Conservation (phyloP, 2,797 vertebrate genomes). For the Chelidonichthys spinosus region DNA sequence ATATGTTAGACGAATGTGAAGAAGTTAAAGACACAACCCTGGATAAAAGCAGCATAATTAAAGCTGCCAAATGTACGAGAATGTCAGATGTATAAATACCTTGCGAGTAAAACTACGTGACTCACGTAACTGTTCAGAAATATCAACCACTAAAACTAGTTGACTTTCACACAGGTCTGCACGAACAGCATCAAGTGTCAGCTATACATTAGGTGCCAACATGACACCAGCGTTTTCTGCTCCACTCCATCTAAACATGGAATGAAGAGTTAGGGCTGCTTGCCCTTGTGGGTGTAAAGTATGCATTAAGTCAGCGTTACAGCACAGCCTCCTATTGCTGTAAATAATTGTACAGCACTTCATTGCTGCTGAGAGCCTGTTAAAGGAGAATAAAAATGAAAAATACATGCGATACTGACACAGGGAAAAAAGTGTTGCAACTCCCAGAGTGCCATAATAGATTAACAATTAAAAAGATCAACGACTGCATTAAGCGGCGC, state of each 20-base stretch:
- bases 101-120: too few relatives aligned
- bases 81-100: too few relatives aligned
- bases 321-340: constrained; percentile 36
- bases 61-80: too few relatives aligned
- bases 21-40: too few relatives aligned
- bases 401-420: constrained; percentile 60
- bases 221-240: constrained; percentile 2
- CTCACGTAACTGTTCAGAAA: too few relatives aligned
- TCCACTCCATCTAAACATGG: constrained; percentile 29
- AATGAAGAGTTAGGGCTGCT: constrained; percentile 27
- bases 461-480: constrained; percentile 79
- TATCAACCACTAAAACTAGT: neutral
- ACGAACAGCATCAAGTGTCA: neutral
- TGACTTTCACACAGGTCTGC: neutral
- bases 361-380: constrained; percentile 30
- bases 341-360: constrained; percentile 60
- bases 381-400: constrained; percentile 66
- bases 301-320: constrained; percentile 43
- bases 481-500: constrained; percentile 62
- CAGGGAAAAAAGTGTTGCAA: constrained; percentile 42
- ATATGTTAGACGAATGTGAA: too few relatives aligned
- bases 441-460: constrained; percentile 64
- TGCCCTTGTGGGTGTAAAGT: constrained; percentile 52
- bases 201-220: constrained; percentile 5
- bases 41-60: too few relatives aligned